phyloP scores from a whole-genome alignment of 2,797 vertebrate species.

The Iguana delicatissima region DNA sequence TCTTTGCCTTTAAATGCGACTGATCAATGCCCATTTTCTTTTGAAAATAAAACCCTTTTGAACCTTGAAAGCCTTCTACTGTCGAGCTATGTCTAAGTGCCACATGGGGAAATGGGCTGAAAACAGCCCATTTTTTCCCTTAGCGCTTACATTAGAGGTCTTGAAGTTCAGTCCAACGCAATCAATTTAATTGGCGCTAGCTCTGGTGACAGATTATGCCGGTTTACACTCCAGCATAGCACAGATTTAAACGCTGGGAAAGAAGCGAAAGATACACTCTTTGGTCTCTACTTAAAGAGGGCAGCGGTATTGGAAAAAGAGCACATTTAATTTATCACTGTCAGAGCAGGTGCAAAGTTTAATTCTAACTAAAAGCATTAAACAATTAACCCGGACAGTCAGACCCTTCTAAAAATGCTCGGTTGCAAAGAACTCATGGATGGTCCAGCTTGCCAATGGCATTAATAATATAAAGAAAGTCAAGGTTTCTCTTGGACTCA shows the following conservation, averaged over 20 bases:
- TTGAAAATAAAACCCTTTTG: constrained; percentile 95
- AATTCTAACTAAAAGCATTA: constrained; percentile 91
- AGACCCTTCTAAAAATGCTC: constrained; percentile 84
- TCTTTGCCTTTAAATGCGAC: constrained; percentile 88
- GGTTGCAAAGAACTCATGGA: constrained; percentile 84
- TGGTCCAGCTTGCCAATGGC: constrained; percentile 81
- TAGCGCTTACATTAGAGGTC: constrained; percentile 86
- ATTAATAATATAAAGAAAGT: constrained; percentile 64
- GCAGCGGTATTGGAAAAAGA: constrained; percentile 90
- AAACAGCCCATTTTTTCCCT: constrained; percentile 89
- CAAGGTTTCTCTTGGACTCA: constrained; percentile 74
- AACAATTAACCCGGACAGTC: constrained; percentile 89
- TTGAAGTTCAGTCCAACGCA: constrained; percentile 85
- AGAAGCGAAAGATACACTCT: constrained; percentile 84
- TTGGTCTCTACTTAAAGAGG: constrained; percentile 88
- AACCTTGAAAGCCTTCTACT: constrained; percentile 94
- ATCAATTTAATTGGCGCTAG: constrained; percentile 87
- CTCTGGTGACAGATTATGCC: constrained; percentile 94
- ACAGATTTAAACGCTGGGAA: constrained; percentile 83
- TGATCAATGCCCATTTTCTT: constrained; percentile 91
- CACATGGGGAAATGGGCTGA: constrained; percentile 90
- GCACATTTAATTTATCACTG: constrained; percentile 87
- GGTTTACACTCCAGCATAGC: constrained; percentile 89
- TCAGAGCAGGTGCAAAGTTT: constrained; percentile 90
- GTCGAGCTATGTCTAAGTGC: constrained; percentile 89